A percentile compares a stretch with the other conserved stretches of the same genome.
These are phyloP conservation scores for Leptinotarsa peninsularis DNA, from an alignment of 2,888 invertebrate genomes.

Conservation along the genomic window DNA sequence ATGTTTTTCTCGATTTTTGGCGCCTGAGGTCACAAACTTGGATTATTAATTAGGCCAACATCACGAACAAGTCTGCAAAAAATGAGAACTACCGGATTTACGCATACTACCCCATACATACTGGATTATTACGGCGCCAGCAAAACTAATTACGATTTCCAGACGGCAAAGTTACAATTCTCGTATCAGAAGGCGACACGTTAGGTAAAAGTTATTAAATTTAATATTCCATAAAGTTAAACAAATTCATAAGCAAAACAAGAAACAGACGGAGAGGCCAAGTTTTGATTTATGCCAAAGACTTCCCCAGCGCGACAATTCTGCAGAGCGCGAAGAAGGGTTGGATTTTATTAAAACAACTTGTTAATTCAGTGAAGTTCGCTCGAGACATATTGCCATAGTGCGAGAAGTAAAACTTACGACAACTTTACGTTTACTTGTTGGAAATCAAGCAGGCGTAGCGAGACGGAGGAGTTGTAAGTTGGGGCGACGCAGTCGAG, in stretches of 20 bases:
- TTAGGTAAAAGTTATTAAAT: slow-evolving; percentile 55
- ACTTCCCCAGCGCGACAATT: slow-evolving; percentile 61
- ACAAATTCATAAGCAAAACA: slow-evolving; percentile 60
- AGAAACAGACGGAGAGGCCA: slow-evolving; percentile 57
- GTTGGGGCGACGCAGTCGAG: slow-evolving; percentile 29
- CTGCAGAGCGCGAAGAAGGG: slow-evolving; percentile 60
- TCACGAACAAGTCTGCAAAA: too few relatives aligned
- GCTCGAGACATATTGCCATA: slow-evolving; percentile 55
- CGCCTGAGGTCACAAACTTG: too few relatives aligned
- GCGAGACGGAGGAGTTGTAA: slow-evolving; percentile 43
- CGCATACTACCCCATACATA: too few relatives aligned
- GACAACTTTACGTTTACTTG: slow-evolving; percentile 61
- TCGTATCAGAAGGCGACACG: slow-evolving; percentile 44
- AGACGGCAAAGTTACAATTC: slow-evolving; percentile 24
- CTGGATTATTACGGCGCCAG: neutral
- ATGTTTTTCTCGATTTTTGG: too few relatives aligned
- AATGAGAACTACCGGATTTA: too few relatives aligned
- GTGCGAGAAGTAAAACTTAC: slow-evolving; percentile 61
- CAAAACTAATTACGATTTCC: slow-evolving; percentile 17
- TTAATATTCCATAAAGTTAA: slow-evolving; percentile 59
- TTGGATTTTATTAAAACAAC: slow-evolving; percentile 67
- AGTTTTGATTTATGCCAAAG: slow-evolving; percentile 65
- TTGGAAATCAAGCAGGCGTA: slow-evolving; percentile 50
- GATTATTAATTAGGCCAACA: too few relatives aligned
- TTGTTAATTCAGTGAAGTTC: slow-evolving; percentile 67